Base-by-base conservation (phyloP, 2,113 vertebrate genomes). In the Cervus canadensis region DNA sequence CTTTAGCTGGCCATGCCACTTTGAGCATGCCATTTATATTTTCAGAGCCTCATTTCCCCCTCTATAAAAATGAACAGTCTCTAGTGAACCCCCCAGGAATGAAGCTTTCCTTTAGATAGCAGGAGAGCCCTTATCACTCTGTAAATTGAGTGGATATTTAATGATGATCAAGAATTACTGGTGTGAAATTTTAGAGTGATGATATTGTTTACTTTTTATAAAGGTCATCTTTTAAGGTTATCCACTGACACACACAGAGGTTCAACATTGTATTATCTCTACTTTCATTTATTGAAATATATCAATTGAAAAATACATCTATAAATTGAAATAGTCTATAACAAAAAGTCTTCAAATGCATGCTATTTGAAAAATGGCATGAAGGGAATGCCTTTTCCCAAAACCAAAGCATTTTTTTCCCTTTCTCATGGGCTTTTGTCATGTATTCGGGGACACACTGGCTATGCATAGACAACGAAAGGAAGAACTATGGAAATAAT, bases 381-480 rank as follows among this genome's bases (percentile, higher is more conserved):
- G 48, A 54, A 83, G 23, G 14, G 2, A 92, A 95, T 48, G 62
- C 16, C 17, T 95, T 95, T 95, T 57, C 43, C 50, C 43, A 4
- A 89, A 95, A 60, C 13, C 28, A 33, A 82, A 96, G 36, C 2
- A 40, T 59, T 36, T 76, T 7, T 30, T 14, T 43, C 0, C 45
- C 7, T 96, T 96, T 93, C 56, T 81, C 54, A 11, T 81, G 48
- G 26, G 62, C 86, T 96, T 97, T 97, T 98, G 92, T 95, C 97
- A 97, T 98, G 98, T 98, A 97, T 97, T 97, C 95, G 97, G 91
- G 97, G 96, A 96, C 97, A 90, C 81, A 52, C 89, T 98, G 95
- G 82, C 87, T 98, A 92, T 93, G 94, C 96, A 97, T 93, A 97
- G 96, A 89, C 94, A 98, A 97, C 91, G 97, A 98, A 98, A 40